Evolutionary conservation across 2,797 vertebrate genomes (phyloP).

Genomic region (Hyperoplus immaculatus): DNA sequence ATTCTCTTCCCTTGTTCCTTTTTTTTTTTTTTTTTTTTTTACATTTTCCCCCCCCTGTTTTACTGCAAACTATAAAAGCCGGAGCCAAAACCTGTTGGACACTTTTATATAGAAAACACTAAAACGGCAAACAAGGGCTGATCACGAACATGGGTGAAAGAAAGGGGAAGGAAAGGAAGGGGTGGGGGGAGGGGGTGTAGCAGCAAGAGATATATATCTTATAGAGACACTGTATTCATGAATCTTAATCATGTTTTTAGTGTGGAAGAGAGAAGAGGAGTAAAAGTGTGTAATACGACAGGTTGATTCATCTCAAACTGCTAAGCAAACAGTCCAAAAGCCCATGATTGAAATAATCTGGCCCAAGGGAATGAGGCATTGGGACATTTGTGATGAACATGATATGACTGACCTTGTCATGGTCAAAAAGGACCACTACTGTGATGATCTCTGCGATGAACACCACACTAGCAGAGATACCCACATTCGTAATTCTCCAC

Average conservation of each 20-base stretch:
- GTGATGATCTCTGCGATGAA: background rate
- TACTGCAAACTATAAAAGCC: slow-evolving; percentile 70
- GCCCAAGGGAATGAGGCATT: background rate
- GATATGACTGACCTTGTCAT: no score
- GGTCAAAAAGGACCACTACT: background rate
- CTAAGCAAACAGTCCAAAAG: background rate
- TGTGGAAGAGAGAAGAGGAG: background rate
- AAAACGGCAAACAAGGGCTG: slow-evolving; percentile 83
- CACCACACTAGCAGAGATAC: background rate
- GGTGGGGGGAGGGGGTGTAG: background rate
- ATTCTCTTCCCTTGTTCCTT: slow-evolving; percentile 51
- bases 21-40: slow-evolving; percentile 30
- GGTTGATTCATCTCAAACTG: background rate
- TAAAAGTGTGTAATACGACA: background rate
- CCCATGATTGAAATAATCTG: background rate
- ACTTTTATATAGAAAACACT: slow-evolving; percentile 86
- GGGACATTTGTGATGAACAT: background rate
- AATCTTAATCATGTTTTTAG: background rate
- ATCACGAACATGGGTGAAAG: slow-evolving; percentile 80
- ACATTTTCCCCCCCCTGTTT: slow-evolving; percentile 46
- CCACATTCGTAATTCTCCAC: background rate
- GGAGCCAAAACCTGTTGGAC: slow-evolving; percentile 78
- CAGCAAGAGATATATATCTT: background rate
- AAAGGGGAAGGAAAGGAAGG: slow-evolving; percentile 30
- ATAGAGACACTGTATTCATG: background rate